A percentile compares a stretch with the other conserved stretches of the same genome.
Conservation (phyloP, 2,113 vertebrate genomes). For the Amphiprion percula region DNA sequence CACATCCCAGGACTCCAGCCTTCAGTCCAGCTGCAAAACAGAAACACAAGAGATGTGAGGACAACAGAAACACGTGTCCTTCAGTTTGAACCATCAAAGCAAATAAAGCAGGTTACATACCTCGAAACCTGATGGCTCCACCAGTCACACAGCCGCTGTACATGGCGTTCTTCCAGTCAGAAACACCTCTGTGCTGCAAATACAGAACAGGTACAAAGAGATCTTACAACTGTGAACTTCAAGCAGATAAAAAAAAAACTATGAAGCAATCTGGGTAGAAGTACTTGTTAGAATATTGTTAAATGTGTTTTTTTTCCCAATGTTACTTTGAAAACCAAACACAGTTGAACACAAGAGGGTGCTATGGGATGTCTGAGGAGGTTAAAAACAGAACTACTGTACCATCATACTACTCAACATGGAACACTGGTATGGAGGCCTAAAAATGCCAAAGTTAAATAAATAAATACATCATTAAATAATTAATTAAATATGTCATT, state of each 20-base stretch:
- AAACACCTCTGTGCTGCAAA: conserved; percentile 92
- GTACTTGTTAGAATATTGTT: too few relatives aligned
- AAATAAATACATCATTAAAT: too few relatives aligned
- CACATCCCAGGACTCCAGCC: conserved; percentile 94
- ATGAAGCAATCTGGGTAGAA: too few relatives aligned
- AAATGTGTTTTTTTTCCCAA: too few relatives aligned
- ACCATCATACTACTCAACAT: neutral
- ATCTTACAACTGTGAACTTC: neutral
- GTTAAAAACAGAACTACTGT: neutral
- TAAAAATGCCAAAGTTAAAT: too few relatives aligned
- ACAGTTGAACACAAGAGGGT: conserved; percentile 46
- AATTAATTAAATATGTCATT: too few relatives aligned
- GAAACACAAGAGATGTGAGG: neutral
- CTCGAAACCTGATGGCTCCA: conserved; percentile 94
- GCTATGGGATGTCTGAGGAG: neutral
- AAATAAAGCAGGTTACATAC: conserved; percentile 77
- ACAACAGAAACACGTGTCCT: fast-evolving
- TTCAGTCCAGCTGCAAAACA: conserved; percentile 89
- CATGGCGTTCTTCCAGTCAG: conserved; percentile 98
- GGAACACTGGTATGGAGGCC: too few relatives aligned
- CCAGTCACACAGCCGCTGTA: conserved; percentile 96
- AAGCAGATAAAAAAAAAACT: neutral
- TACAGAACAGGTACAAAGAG: conserved; percentile 6
- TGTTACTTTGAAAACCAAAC: neutral
- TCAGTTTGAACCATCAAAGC: neutral